Conservation (phyloP, 2,888 invertebrate genomes). For the Cheilosia urbana region DNA sequence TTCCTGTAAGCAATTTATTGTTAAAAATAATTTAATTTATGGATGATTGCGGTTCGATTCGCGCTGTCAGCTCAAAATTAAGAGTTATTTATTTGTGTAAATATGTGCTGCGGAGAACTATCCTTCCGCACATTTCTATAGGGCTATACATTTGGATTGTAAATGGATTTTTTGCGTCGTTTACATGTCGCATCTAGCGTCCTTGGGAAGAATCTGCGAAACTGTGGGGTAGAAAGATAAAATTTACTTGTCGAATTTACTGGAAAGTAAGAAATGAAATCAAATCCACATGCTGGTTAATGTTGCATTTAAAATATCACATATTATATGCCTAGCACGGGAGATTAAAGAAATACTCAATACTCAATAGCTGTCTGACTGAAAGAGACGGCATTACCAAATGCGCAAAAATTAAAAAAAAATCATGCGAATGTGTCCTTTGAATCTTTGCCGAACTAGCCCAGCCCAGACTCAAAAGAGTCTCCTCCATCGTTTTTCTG, state of each 20-base stretch:
- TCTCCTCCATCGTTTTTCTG: no score
- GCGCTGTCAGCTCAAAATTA: constrained; percentile 6
- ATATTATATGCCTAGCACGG: no score
- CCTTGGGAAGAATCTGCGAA: constrained; percentile 2
- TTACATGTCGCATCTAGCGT: constrained; percentile 24
- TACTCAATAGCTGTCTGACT: no score
- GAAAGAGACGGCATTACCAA: no score
- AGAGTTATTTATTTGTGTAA: constrained; percentile 19
- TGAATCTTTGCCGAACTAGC: no score
- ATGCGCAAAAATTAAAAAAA: no score
- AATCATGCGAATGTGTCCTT: no score
- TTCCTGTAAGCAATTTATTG: constrained; percentile 26
- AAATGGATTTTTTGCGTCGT: constrained; percentile 3
- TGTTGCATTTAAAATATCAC: no score
- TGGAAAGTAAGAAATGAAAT: constrained; percentile 9
- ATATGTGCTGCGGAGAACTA: background rate
- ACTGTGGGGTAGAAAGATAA: constrained; percentile 1
- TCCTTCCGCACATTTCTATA: background rate
- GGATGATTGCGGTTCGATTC: constrained; percentile 12
- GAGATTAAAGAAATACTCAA: no score
- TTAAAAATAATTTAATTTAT: constrained; percentile 23
- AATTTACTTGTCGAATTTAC: constrained; percentile 14
- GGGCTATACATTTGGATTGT: background rate
- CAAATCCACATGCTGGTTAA: no score
- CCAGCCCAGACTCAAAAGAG: no score